Evolutionary conservation across 2,113 vertebrate genomes (phyloP).

Genomic region (Podiceps cristatus): DNA sequence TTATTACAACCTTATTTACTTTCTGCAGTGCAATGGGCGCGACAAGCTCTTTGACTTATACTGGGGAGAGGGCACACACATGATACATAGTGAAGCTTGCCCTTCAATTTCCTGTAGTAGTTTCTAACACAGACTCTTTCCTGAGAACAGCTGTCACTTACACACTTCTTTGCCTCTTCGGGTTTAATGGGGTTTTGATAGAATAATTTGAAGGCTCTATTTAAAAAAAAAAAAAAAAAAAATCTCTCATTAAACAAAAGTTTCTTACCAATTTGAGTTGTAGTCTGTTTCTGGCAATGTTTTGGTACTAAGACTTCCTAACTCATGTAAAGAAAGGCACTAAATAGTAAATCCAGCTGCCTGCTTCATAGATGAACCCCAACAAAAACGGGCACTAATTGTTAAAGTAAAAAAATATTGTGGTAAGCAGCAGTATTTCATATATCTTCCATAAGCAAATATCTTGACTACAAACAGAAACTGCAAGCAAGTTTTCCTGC

Average conservation of each 20-base stretch:
- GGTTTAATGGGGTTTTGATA: background rate
- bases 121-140: background rate
- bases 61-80: accelerated
- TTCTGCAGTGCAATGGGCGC: background rate
- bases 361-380: background rate
- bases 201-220: background rate
- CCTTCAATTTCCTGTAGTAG: constrained; percentile 20
- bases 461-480: background rate
- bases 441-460: background rate
- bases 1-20: background rate
- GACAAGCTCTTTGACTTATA: background rate
- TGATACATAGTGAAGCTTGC: background rate
- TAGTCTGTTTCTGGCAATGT: background rate
- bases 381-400: background rate
- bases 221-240: background rate
- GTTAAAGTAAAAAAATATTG: background rate
- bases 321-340: background rate
- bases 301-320: background rate
- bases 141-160: constrained; percentile 4
- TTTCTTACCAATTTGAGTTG: background rate
- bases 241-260: background rate
- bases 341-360: background rate
- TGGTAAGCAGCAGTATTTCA: background rate
- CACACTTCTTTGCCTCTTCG: background rate
- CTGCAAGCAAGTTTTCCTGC: background rate